Conservation (phyloP, 2,113 vertebrate genomes). For the Grallaria varia region DNA sequence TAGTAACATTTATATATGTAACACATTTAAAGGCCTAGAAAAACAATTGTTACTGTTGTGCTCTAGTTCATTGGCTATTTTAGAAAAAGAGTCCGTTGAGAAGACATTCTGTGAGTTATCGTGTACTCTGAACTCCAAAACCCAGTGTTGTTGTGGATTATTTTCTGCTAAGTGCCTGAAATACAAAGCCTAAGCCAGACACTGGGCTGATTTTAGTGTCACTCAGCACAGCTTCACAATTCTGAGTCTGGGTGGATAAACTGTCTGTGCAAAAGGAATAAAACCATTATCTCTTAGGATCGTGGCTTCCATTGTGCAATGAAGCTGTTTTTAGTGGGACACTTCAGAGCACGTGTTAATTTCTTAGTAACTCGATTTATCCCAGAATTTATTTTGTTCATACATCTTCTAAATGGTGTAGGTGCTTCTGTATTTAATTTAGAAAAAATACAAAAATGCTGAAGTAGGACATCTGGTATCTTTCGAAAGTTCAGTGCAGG, state of each 20-base stretch:
- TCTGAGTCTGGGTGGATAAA: background rate
- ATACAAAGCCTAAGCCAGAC: background rate
- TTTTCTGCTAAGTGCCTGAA: background rate
- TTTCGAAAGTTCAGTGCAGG: background rate
- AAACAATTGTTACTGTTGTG: background rate
- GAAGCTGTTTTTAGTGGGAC: background rate
- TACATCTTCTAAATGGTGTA: background rate
- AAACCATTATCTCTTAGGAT: background rate
- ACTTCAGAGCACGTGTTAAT: background rate
- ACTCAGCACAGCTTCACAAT: background rate
- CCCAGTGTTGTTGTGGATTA: background rate
- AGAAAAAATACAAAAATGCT: background rate
- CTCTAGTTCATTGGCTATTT: background rate
- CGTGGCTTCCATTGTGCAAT: background rate
- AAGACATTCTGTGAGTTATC: background rate
- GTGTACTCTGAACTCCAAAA: background rate
- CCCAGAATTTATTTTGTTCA: background rate
- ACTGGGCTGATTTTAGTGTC: background rate
- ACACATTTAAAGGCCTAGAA: background rate
- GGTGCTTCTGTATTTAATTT: background rate
- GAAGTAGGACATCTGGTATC: background rate
- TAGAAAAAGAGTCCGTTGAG: background rate
- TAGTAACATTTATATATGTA: background rate
- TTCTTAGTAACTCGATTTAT: background rate
- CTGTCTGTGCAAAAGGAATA: background rate